Evolutionary conservation across 2,113 vertebrate species (phyloP).

Genomic region (Psammodynastes pulverulentus): DNA sequence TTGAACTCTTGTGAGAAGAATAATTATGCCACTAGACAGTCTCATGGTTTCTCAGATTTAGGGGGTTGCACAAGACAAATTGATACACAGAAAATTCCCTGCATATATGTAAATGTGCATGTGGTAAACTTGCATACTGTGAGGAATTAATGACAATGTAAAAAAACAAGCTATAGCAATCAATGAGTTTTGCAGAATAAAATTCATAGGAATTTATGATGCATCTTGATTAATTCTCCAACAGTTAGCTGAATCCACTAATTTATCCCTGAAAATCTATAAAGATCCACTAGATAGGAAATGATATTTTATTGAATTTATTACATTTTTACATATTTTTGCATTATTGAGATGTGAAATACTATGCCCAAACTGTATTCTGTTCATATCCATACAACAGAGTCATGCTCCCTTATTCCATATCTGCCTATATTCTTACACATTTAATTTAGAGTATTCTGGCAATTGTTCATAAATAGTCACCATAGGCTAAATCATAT

Average conservation of each 20-base stretch:
- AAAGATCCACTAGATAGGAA: background rate
- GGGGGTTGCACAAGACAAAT: background rate
- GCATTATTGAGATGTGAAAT: background rate
- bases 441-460: background rate
- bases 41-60: background rate
- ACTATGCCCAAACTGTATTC: background rate
- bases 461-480: background rate
- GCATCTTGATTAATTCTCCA: background rate
- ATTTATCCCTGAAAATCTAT: background rate
- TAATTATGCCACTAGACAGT: background rate
- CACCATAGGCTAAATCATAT: background rate
- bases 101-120: background rate
- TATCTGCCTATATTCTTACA: background rate
- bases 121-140: background rate
- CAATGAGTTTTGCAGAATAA: background rate
- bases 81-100: background rate
- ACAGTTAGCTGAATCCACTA: background rate
- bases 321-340: background rate
- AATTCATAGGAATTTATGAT: background rate
- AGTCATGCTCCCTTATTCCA: background rate
- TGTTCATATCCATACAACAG: background rate
- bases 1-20: background rate
- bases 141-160: background rate
- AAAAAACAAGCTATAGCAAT: background rate
- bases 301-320: background rate